Evolutionary conservation across 2,797 vertebrate species (phyloP).

Genomic region (Mastacembelus armatus): DNA sequence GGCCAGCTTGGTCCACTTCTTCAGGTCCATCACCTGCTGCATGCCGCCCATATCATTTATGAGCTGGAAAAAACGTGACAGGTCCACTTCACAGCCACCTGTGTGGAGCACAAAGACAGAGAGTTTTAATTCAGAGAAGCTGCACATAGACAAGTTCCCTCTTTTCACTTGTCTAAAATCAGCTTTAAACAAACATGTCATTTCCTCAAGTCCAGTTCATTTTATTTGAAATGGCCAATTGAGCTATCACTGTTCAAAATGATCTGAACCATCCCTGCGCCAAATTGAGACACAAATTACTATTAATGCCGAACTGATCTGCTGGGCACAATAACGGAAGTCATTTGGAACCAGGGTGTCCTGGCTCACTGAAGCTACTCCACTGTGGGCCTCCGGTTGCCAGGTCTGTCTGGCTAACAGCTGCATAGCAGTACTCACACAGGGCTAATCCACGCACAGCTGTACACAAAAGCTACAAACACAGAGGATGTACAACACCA

Average conservation of each 20-base stretch:
- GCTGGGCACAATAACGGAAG: constrained; percentile 58
- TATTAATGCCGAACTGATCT: constrained; percentile 59
- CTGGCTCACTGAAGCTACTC: constrained; percentile 36
- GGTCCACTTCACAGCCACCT: constrained; percentile 99
- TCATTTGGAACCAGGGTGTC: constrained; percentile 53
- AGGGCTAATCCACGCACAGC: constrained; percentile 36
- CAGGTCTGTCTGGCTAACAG: constrained; percentile 52
- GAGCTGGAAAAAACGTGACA: constrained; percentile 98
- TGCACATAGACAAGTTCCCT: not conserved
- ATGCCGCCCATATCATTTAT: constrained; percentile 99
- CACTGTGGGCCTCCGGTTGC: constrained; percentile 39
- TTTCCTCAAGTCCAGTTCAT: constrained; percentile 40
- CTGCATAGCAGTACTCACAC: constrained; percentile 28
- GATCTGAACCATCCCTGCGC: constrained; percentile 31
- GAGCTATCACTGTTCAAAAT: constrained; percentile 42
- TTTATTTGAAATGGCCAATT: constrained; percentile 48
- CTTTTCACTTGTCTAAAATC: not conserved
- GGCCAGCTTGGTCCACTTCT: constrained; percentile 99
- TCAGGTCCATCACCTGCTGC: constrained; percentile 99
- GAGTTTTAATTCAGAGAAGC: constrained; percentile 11
- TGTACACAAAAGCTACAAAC: constrained; percentile 25
- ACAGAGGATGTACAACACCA: not conserved
- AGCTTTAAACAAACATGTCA: constrained; percentile 18
- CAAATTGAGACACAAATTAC: constrained; percentile 52
- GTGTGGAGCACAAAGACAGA: constrained; percentile 37